These are phyloP conservation scores for Paramuricea clavata DNA, from an alignment of 92 coral and sea anemone genomes.

Conservation along the genomic window DNA sequence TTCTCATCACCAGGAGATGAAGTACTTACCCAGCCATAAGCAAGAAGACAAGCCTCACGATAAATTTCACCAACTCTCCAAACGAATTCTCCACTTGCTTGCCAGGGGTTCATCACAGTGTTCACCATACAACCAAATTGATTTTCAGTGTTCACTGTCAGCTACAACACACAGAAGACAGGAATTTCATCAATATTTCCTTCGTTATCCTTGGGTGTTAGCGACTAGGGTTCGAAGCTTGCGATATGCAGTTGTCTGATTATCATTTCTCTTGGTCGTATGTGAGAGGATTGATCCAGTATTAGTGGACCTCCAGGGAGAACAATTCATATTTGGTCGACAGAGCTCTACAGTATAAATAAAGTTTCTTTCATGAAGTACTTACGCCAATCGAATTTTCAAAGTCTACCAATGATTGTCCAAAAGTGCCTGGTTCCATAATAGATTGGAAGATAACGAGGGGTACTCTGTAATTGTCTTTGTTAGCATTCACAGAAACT, in stretches of 20 bases:
- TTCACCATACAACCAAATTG: slow-evolving; percentile 30
- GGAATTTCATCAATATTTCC: background rate
- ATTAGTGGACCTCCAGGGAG: too few relatives aligned
- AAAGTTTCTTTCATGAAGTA: background rate
- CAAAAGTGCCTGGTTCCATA: slow-evolving; percentile 69
- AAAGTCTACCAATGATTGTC: slow-evolving; percentile 71
- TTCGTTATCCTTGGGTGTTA: too few relatives aligned
- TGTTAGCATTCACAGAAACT: slow-evolving; percentile 15
- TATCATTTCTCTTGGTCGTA: too few relatives aligned
- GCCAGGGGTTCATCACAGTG: slow-evolving; percentile 41
- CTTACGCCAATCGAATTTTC: slow-evolving; percentile 89
- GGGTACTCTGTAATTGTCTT: slow-evolving; percentile 73
- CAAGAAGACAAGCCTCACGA: slow-evolving; percentile 63
- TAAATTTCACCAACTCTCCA: slow-evolving; percentile 46
- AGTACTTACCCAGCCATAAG: slow-evolving; percentile 59
- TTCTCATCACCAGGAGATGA: background rate
- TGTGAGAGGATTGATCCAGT: too few relatives aligned
- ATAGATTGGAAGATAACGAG: slow-evolving; percentile 87
- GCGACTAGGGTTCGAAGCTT: too few relatives aligned
- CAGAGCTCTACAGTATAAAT: too few relatives aligned
- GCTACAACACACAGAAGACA: too few relatives aligned
- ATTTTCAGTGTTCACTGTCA: slow-evolving; percentile 5
- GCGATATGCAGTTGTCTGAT: too few relatives aligned
- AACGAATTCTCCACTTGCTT: slow-evolving; percentile 37
- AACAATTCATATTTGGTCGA: too few relatives aligned